Evolutionary conservation across 2,888 invertebrate genomes (phyloP).

Genomic region (Thalpophila matura): DNA sequence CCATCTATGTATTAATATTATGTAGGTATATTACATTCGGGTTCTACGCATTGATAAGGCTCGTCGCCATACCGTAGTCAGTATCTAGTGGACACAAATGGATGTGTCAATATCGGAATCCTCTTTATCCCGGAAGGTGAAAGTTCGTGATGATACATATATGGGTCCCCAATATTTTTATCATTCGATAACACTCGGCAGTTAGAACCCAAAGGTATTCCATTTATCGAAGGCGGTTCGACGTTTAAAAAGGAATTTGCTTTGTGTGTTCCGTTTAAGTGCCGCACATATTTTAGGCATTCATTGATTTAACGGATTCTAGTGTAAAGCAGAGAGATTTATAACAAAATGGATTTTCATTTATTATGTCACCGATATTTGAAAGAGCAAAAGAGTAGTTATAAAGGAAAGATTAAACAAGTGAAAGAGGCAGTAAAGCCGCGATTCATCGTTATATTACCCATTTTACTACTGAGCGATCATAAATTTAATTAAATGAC

Average conservation of each 20-base stretch:
- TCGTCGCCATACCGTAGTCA: not conserved
- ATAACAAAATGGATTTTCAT: slow-evolving; percentile 2
- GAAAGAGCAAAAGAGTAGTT: not conserved
- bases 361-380: not conserved
- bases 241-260: slow-evolving; percentile 29
- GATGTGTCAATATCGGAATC: slow-evolving; percentile 29
- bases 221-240: slow-evolving; percentile 37
- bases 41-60: not conserved
- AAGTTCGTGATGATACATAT: slow-evolving; percentile 48
- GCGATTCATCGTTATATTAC: slow-evolving; percentile 1
- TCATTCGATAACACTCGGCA: slow-evolving; percentile 40
- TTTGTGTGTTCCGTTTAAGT: slow-evolving; percentile 30
- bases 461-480: slow-evolving; percentile 10
- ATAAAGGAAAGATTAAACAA: not conserved
- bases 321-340: not conserved
- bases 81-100: slow-evolving; percentile 25
- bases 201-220: slow-evolving; percentile 49
- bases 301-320: slow-evolving; percentile 10
- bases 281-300: slow-evolving; percentile 30
- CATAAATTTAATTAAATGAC: slow-evolving; percentile 40
- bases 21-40: not conserved
- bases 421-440: not conserved
- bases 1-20: not conserved
- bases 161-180: slow-evolving; percentile 51
- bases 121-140: slow-evolving; percentile 34